Conservation (phyloP, 2,113 vertebrate species). For the Artemisiospiza belli region DNA sequence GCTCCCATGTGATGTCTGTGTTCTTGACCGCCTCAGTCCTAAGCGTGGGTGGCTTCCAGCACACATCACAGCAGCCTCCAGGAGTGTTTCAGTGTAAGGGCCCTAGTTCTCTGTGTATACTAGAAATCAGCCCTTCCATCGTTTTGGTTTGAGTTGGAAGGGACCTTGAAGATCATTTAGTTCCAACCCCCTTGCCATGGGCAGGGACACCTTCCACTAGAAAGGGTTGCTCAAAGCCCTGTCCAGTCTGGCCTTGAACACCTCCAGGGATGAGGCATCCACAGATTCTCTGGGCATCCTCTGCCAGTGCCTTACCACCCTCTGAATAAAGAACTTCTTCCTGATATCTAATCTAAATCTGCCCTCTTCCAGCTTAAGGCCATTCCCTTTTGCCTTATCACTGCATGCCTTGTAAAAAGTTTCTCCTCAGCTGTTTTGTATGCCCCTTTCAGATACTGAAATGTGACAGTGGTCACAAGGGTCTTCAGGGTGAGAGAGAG, state of each 20-base stretch:
- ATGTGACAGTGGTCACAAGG: no score
- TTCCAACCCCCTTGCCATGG: neutral
- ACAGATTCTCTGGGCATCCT: neutral
- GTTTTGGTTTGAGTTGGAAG: neutral
- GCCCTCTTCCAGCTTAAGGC: neutral
- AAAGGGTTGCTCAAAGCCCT: neutral
- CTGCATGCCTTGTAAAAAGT: neutral
- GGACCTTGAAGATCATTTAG: neutral
- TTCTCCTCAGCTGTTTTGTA: neutral
- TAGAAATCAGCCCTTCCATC: neutral
- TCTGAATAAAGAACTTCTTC: neutral
- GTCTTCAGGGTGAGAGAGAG: no score
- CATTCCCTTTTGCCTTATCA: neutral
- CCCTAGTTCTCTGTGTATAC: fast-evolving
- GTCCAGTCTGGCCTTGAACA: neutral
- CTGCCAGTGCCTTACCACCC: neutral
- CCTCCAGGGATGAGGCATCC: neutral
- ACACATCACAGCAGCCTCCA: neutral
- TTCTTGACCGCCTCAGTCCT: neutral
- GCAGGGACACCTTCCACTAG: neutral
- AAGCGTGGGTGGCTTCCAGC: neutral
- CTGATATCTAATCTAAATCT: neutral
- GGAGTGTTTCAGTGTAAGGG: neutral
- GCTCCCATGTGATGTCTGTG: neutral
- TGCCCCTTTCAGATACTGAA: neutral